Percentiles rank a stretch among this genome's conserved stretches.
These are phyloP conservation scores for Yponomeuta cagnagella DNA, from an alignment of 2,888 invertebrate genomes.

Conservation along the genomic window DNA sequence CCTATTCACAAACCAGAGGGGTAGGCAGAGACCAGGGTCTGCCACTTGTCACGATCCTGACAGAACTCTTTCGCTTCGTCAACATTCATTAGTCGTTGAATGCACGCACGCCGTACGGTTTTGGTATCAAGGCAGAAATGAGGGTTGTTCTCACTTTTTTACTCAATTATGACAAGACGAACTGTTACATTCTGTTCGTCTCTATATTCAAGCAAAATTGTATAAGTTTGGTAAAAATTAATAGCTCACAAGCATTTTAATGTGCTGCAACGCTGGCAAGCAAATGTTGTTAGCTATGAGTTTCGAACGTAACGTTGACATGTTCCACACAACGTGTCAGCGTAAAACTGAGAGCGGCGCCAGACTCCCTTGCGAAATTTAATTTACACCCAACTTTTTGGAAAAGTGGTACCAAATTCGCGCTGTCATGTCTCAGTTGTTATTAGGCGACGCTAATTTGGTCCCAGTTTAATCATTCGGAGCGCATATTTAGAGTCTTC, in stretches of 20 bases:
- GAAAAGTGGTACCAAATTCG: slow-evolving; percentile 52
- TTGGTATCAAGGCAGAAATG: too few relatives aligned
- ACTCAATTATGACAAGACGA: too few relatives aligned
- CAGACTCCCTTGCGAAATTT: slow-evolving; percentile 49
- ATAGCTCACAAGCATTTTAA: neutral
- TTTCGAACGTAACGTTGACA: slow-evolving; percentile 11
- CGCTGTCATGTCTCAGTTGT: slow-evolving; percentile 56
- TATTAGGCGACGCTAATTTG: slow-evolving; percentile 53
- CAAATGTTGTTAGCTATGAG: slow-evolving; percentile 5
- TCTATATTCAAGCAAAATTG: neutral
- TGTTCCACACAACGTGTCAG: slow-evolving; percentile 41
- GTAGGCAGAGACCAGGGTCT: too few relatives aligned
- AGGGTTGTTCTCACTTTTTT: too few relatives aligned
- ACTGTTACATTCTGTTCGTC: neutral
- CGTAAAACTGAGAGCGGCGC: slow-evolving; percentile 37
- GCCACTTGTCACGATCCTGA: too few relatives aligned
- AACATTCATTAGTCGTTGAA: too few relatives aligned
- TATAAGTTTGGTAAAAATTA: neutral
- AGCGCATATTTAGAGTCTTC: slow-evolving; percentile 48
- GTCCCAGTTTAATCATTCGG: slow-evolving; percentile 47
- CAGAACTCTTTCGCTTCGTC: too few relatives aligned
- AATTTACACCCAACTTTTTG: slow-evolving; percentile 56
- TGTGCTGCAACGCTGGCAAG: neutral
- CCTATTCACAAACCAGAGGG: too few relatives aligned
- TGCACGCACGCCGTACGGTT: too few relatives aligned